Evolutionary conservation across 2,797 vertebrate species (phyloP), one percentile per base, ranked within the genome.

Genomic region (Lateolabrax maculatus): DNA sequence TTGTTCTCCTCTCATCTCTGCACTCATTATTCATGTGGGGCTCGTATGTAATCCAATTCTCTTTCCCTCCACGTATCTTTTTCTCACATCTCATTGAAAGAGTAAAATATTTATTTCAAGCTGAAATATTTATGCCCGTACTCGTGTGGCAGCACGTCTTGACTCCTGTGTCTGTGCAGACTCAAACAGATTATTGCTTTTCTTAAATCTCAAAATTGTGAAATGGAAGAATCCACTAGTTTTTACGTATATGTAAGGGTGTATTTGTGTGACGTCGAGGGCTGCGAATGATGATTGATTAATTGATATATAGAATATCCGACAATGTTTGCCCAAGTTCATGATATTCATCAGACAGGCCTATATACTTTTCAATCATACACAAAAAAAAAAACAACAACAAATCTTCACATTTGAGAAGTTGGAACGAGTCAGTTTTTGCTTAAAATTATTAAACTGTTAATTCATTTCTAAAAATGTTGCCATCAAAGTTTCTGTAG

Each of bases 81-180:
- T 88, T 89, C 87, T 89, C 86, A 84, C 81, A 84, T 91, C 88
- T 89, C 84, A 90, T 88, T 88, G 75, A 86, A 85, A 87, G 82
- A 86, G 81, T 94, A 81, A 94, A 94, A 94, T 93, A 95, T 93
- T 94, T 88, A 96, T 94, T 64, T 72, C 44, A 51, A 62, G 81
- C 77, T 95, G 71, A 93, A 96, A 95, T 94, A 94, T 95, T 95
- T 71, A 94, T 86, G 79, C 52, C 37, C 13, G 25, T 69, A 36
- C 77, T 92, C 74, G 34, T 84, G 73, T 85, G 74, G 61, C 83
- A 46, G 55, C 29, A 16, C 21, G 66, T 74, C 58, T 75, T 48
- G 11, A 79, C 83, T 84, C 74, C 37, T 18, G 53, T 53, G 53
- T 69, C 70, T 61, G 49, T 15, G 6, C 29, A 55, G 71, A 67